These are phyloP conservation scores for Scrobipalpa costella DNA, from an alignment of 2,888 invertebrate genomes.

Conservation along the genomic window DNA sequence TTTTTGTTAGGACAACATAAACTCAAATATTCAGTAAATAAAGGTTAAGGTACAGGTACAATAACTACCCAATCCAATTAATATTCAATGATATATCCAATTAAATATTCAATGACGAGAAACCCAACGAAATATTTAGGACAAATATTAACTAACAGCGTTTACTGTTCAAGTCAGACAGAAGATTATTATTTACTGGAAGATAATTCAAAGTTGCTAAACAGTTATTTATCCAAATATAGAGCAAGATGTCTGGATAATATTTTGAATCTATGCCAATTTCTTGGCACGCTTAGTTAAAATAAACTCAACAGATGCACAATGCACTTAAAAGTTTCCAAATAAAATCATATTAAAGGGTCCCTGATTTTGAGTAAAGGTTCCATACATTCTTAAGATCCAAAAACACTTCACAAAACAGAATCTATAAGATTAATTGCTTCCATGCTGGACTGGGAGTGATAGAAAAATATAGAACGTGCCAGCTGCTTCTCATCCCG, in stretches of 20 bases:
- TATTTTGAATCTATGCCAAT: slow-evolving; percentile 15
- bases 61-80: background rate
- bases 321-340: background rate
- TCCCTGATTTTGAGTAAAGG: too few species aligned
- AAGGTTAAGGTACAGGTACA: background rate
- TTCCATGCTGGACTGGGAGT: too few species aligned
- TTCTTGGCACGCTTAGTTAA: background rate
- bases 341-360: background rate
- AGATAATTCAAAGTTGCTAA: background rate
- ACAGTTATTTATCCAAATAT: background rate
- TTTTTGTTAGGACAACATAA: too few species aligned
- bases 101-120: background rate
- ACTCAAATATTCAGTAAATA: too few species aligned
- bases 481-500: too few species aligned
- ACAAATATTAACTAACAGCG: background rate
- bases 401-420: too few species aligned
- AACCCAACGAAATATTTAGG: background rate
- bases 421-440: too few species aligned
- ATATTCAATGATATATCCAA: background rate
- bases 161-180: background rate
- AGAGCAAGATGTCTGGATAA: slow-evolving; percentile 8
- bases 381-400: too few species aligned
- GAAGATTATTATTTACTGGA: background rate
- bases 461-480: too few species aligned
- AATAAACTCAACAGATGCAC: background rate